Evolutionary conservation across 1,140 invertebrate species (phyloP), one percentile per base, ranked within the genome.

Genomic region (Drosophila seguyi): DNA sequence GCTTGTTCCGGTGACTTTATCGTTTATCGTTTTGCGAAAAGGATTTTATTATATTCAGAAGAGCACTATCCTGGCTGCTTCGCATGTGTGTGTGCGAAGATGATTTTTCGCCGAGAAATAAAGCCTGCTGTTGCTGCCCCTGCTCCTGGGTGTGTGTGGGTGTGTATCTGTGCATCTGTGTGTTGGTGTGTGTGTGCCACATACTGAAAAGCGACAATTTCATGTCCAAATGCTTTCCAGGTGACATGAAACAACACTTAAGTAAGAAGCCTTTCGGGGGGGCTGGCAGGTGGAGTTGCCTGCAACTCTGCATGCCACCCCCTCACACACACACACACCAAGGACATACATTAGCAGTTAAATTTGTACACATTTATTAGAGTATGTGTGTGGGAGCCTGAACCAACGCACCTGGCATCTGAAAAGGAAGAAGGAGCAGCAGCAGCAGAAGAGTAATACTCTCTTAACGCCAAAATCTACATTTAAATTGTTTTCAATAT

Each of bases 181-280:
- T 67, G 22, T 31, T n/a, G n/a, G n/a, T n/a, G 31, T 31, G 31
- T 55, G 58, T 81, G 84, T 80, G 84, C 42, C 80, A 78, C 58
- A 90, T 78, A 71, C 75, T 81, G 86, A 91, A 91, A 90, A 91
- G 83, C 83, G 86, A 92, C 86, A 92, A 90, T 91, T 92, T 90
- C 80, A 92, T 92, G 91, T 92, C 91, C 91, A 92, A 92, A 92
- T 92, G 91, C 81, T 92, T 92, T 92, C 87, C 91, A 92, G 91
- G 91, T 92, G 91, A 92, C 91, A 92, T 87, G 91, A 92, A 92
- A 92, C 91, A 92, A 92, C 91, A 92, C 91, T 92, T 92, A 92
- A 90, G 81, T 76, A 90, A 77, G 72, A 81, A 83, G 76, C 78
- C 85, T 86, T 82, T 79, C 45, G 53, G 45, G 36, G 67, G 20